phyloP scores from a whole-genome alignment of 30 jellyfish, hydroid and myxozoan genomes.

The Clytia hemisphaerica region DNA sequence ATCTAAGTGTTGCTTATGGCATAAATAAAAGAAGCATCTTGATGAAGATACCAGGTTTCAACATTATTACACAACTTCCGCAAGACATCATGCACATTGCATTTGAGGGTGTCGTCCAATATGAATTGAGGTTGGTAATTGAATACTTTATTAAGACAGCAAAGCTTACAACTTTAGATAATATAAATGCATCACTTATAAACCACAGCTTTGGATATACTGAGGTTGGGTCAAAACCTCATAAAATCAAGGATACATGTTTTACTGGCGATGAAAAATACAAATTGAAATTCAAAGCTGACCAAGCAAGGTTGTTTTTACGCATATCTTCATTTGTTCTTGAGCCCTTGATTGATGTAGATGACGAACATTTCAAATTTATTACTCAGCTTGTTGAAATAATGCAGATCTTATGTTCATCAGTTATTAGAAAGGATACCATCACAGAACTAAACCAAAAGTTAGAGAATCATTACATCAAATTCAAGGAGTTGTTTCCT shows the following conservation, averaged over 20 bases:
- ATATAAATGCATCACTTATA: neutral
- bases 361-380: neutral
- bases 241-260: neutral
- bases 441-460: neutral
- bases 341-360: neutral
- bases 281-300: neutral
- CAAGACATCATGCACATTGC: conserved; percentile 26
- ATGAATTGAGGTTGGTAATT: neutral
- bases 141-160: neutral
- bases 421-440: neutral
- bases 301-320: neutral
- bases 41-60: conserved; percentile 4
- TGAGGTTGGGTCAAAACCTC: neutral
- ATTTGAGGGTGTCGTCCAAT: conserved; percentile 26
- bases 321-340: no score
- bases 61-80: conserved; percentile 4
- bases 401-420: neutral
- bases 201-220: neutral
- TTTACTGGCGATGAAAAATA: neutral
- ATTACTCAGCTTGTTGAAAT: neutral
- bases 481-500: neutral
- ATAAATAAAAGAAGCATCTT: conserved; percentile 5
- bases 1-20: conserved; percentile 10
- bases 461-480: neutral
- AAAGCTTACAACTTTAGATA: neutral